phyloP scores from a whole-genome alignment of 2,888 invertebrate species.

The Leptinotarsa juncta region DNA sequence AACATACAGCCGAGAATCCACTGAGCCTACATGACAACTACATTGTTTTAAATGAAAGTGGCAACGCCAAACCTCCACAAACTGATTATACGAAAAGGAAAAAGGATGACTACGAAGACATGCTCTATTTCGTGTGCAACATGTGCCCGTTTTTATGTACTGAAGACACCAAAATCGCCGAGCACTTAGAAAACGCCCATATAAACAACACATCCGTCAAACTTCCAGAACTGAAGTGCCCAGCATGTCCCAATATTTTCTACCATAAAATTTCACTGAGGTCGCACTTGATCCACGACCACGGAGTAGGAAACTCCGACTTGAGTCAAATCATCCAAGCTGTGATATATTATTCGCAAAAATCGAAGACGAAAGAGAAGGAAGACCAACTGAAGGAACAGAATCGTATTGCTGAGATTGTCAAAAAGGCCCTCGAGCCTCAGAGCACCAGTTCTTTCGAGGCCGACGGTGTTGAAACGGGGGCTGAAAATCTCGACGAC shows the following conservation, averaged over 20 bases:
- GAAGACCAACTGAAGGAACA: slow-evolving; percentile 36
- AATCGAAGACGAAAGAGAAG: slow-evolving; percentile 49
- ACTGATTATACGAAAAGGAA: slow-evolving; percentile 31
- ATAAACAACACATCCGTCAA: slow-evolving; percentile 69
- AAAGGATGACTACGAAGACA: slow-evolving; percentile 56
- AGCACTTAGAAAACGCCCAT: slow-evolving; percentile 63
- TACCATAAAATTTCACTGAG: slow-evolving; percentile 72
- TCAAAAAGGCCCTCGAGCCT: background rate
- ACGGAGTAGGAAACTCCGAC: slow-evolving; percentile 74
- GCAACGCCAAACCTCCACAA: slow-evolving; percentile 38
- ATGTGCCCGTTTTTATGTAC: slow-evolving; percentile 63
- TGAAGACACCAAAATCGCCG: slow-evolving; percentile 60
- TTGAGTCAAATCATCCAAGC: slow-evolving; percentile 71
- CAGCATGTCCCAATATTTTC: slow-evolving; percentile 76
- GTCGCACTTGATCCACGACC: slow-evolving; percentile 76
- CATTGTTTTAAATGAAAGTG: slow-evolving; percentile 55
- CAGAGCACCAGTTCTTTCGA: background rate
- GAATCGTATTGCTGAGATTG: slow-evolving; percentile 7
- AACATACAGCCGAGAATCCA: slow-evolving; percentile 46
- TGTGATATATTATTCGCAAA: slow-evolving; percentile 63
- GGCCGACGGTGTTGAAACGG: background rate
- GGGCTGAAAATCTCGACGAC: background rate
- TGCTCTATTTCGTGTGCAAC: slow-evolving; percentile 63
- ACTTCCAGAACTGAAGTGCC: slow-evolving; percentile 72
- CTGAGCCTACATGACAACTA: slow-evolving; percentile 52